Percentiles rank a stretch among this genome's conserved stretches.
Conservation (phyloP, 2,888 invertebrate genomes). For the Hydriomena furcata region DNA sequence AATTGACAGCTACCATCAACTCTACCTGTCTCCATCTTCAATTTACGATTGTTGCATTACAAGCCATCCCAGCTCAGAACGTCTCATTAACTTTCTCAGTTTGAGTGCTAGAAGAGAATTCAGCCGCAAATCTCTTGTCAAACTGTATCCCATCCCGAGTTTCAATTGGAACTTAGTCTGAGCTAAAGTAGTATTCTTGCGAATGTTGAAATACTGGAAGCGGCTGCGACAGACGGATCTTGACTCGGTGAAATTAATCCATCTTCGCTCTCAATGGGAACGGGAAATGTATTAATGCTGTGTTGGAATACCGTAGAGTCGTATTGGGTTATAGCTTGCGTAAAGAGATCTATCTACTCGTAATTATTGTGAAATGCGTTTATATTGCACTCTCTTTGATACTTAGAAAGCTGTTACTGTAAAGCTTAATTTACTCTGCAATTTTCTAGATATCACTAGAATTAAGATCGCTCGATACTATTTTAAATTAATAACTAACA, state of each 20-base stretch:
- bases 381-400: conserved; percentile 7
- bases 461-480: too few species aligned
- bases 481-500: too few species aligned
- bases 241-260: conserved; percentile 76
- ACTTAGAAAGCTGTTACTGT: neutral
- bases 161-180: conserved; percentile 74
- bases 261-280: conserved; percentile 62
- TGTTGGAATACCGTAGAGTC: conserved; percentile 23
- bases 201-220: conserved; percentile 63
- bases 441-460: too few species aligned
- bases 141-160: conserved; percentile 65
- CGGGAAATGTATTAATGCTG: conserved; percentile 61
- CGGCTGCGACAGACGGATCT: conserved; percentile 66
- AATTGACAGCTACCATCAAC: too few species aligned
- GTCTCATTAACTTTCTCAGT: conserved; percentile 41
- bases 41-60: conserved; percentile 1
- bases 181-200: conserved; percentile 71
- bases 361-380: conserved; percentile 22
- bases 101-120: conserved; percentile 54
- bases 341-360: conserved; percentile 8
- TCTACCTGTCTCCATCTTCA: neutral
- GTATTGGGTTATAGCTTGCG: conserved; percentile 13
- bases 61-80: conserved; percentile 23
- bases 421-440: too few species aligned
- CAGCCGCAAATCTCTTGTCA: conserved; percentile 68